Evolutionary conservation across 2,113 vertebrate species (phyloP).

Genomic region (Ranitomeya imitator): DNA sequence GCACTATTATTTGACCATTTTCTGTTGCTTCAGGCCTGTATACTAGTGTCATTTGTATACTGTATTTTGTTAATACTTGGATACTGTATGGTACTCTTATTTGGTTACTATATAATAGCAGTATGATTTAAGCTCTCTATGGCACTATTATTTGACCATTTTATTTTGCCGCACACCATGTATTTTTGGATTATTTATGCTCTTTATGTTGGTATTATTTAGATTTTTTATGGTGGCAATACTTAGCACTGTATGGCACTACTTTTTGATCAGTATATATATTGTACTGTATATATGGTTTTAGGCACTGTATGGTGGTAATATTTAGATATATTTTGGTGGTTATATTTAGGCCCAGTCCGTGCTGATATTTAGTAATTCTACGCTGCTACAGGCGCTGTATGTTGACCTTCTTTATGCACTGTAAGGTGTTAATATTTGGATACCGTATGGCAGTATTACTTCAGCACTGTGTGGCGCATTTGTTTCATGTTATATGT

Average conservation of each 20-base stretch:
- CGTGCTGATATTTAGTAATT: no score
- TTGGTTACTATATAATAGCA: background rate
- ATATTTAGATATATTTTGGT: no score
- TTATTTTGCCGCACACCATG: background rate
- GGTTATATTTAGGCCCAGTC: no score
- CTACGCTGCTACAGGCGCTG: no score
- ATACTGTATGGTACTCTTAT: background rate
- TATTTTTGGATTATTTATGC: background rate
- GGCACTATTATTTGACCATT: background rate
- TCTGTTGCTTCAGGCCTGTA: background rate
- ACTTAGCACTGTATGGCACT: background rate
- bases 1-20: background rate
- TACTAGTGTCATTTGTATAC: background rate
- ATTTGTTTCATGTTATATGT: no score
- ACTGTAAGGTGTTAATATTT: background rate
- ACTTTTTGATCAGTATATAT: no score
- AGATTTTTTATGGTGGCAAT: background rate
- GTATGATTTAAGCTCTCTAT: background rate
- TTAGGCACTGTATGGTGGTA: no score
- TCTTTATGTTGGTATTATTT: background rate
- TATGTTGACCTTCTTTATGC: no score
- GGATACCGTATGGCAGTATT: background rate
- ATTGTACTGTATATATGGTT: no score
- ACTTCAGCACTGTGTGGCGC: background rate
- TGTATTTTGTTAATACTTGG: background rate